These are phyloP conservation scores for Rambutsinella grinnellia DNA, from an alignment of 2,888 invertebrate genomes.

Conservation along the genomic window DNA sequence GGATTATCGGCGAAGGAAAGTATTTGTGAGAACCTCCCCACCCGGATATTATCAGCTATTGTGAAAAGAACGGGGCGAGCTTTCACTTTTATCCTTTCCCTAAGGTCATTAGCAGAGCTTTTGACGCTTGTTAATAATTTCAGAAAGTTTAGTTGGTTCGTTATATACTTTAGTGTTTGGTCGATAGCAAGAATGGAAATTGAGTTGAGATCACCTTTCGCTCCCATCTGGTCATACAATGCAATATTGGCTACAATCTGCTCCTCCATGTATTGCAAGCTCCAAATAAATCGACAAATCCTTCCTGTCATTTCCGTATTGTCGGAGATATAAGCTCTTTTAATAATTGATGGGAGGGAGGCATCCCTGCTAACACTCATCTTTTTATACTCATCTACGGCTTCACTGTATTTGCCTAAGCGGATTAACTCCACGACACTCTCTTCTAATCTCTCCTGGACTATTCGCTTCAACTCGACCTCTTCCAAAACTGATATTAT, in stretches of 20 bases:
- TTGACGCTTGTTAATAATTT: neutral
- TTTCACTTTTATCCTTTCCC: neutral
- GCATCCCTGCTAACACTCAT: neutral
- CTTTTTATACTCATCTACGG: neutral
- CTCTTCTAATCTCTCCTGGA: neutral
- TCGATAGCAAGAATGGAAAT: neutral
- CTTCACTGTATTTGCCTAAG: neutral
- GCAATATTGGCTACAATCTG: neutral
- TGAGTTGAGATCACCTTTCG: neutral
- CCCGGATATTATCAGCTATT: neutral
- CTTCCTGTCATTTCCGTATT: neutral
- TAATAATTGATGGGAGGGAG: neutral
- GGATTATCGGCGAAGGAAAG: neutral
- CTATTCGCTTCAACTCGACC: neutral
- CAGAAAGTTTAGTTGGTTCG: neutral
- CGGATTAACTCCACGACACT: neutral
- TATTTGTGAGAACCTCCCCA: neutral
- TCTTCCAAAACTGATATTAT: neutral
- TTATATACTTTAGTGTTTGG: neutral
- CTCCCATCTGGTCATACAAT: neutral
- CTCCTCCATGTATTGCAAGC: neutral
- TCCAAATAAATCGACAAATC: neutral
- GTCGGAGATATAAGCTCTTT: neutral
- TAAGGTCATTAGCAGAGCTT: neutral
- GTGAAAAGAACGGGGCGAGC: neutral